Conservation (phyloP, 2,113 vertebrate species). For the Variabilichromis moorii region DNA sequence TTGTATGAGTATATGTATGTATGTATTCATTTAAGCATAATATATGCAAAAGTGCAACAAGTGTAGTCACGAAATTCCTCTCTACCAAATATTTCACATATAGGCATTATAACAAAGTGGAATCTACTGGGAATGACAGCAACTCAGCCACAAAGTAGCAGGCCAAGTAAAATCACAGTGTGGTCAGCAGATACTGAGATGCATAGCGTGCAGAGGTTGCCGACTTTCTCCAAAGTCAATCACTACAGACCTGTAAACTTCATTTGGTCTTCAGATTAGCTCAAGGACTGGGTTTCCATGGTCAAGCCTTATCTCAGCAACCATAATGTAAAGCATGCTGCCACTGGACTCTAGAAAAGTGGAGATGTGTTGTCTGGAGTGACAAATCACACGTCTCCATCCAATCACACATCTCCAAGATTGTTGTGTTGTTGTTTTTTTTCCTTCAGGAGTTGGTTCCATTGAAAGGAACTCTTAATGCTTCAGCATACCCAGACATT, state of each 20-base stretch:
- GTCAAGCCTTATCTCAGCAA: neutral
- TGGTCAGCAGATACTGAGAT: neutral
- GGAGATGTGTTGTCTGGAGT: neutral
- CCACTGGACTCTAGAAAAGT: neutral
- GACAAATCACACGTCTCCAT: neutral
- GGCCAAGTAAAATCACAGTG: neutral
- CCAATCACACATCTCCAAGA: neutral
- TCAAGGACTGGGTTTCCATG: neutral
- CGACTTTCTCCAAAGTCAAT: neutral
- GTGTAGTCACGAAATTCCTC: neutral
- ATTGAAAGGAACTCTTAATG: neutral
- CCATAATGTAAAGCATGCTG: neutral
- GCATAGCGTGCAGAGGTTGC: neutral
- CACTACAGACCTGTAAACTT: neutral
- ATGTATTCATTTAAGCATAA: neutral
- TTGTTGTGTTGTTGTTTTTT: neutral
- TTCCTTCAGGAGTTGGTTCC: neutral
- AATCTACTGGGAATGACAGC: neutral
- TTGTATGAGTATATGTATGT: neutral
- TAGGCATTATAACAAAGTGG: neutral
- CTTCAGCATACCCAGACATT: neutral
- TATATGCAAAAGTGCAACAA: neutral
- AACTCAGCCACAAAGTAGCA: neutral
- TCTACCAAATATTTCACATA: neutral
- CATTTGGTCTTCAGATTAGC: neutral